Percentiles rank a stretch among this genome's conserved stretches.
These are phyloP conservation scores for Pectinophora gossypiella DNA, from an alignment of 1,140 invertebrate species.

Conservation along the genomic window DNA sequence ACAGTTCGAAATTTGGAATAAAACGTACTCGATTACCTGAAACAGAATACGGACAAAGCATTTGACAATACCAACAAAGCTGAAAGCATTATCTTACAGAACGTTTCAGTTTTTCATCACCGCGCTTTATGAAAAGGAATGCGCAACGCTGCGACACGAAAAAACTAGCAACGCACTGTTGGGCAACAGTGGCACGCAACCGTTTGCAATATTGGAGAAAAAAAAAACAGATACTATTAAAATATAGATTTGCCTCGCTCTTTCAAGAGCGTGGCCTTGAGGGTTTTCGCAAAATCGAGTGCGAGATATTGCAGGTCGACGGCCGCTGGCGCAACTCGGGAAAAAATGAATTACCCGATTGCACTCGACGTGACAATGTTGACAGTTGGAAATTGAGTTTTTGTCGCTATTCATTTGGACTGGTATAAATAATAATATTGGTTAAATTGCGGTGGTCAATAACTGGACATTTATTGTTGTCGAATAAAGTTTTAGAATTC, in stretches of 20 bases:
- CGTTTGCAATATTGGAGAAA: slow-evolving; percentile 33
- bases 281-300: slow-evolving; percentile 50
- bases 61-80: too few relatives aligned
- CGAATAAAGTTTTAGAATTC: too few relatives aligned
- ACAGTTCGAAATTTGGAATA: too few relatives aligned
- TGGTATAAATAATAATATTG: too few relatives aligned
- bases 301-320: slow-evolving; percentile 34
- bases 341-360: slow-evolving; percentile 30
- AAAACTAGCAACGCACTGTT: slow-evolving; percentile 43
- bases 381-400: too few relatives aligned
- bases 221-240: slow-evolving; percentile 53
- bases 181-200: slow-evolving; percentile 46
- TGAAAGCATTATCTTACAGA: too few relatives aligned
- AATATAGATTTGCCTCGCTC: slow-evolving; percentile 61
- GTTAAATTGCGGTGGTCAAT: too few relatives aligned
- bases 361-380: slow-evolving; percentile 13
- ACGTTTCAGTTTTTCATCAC: neutral
- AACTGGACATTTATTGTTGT: too few relatives aligned
- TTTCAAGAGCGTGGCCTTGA: slow-evolving; percentile 49
- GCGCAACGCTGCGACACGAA: neutral
- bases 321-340: slow-evolving; percentile 35
- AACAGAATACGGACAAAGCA: too few relatives aligned
- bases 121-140: neutral
- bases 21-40: too few relatives aligned
- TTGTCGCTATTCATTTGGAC: too few relatives aligned